Percentiles rank a stretch among this genome's conserved stretches.
Conservation (phyloP, 92 coral and sea anemone species). For the Phenganax marumi region DNA sequence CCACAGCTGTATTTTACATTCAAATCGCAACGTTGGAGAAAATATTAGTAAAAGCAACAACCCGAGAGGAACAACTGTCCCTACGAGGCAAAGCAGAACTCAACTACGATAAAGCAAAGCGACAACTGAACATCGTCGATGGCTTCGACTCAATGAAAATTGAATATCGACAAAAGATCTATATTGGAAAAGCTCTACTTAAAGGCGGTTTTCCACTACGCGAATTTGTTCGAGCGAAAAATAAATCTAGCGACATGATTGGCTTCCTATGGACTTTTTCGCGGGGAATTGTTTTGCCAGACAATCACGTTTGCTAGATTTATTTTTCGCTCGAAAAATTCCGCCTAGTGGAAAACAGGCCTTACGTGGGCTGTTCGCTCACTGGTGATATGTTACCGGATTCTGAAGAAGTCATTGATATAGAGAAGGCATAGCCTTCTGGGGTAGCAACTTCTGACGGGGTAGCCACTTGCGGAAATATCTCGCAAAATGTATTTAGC, state of each 20-base stretch:
- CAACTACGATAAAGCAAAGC: slow-evolving; percentile 24
- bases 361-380: slow-evolving; percentile 34
- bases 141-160: slow-evolving; percentile 22
- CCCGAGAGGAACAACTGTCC: background rate
- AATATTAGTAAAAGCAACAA: slow-evolving; percentile 19
- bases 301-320: too few relatives aligned
- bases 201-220: too few relatives aligned
- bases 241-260: too few relatives aligned
- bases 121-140: slow-evolving; percentile 1
- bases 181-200: slow-evolving; percentile 28
- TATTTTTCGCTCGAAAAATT: too few relatives aligned
- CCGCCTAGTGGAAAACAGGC: too few relatives aligned
- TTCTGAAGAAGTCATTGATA: slow-evolving; percentile 7
- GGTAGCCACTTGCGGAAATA: too few relatives aligned
- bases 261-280: too few relatives aligned
- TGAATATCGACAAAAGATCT: slow-evolving; percentile 38
- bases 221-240: too few relatives aligned
- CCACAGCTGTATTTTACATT: slow-evolving; percentile 36
- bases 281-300: too few relatives aligned
- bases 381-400: slow-evolving; percentile 36
- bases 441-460: too few relatives aligned
- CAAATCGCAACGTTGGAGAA: slow-evolving; percentile 49
- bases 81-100: slow-evolving; percentile 23
- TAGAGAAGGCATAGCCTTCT: slow-evolving; percentile 27
- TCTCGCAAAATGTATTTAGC: too few relatives aligned